Evolutionary conservation across 2,797 vertebrate species (phyloP).

Genomic region (Sylvia borin): DNA sequence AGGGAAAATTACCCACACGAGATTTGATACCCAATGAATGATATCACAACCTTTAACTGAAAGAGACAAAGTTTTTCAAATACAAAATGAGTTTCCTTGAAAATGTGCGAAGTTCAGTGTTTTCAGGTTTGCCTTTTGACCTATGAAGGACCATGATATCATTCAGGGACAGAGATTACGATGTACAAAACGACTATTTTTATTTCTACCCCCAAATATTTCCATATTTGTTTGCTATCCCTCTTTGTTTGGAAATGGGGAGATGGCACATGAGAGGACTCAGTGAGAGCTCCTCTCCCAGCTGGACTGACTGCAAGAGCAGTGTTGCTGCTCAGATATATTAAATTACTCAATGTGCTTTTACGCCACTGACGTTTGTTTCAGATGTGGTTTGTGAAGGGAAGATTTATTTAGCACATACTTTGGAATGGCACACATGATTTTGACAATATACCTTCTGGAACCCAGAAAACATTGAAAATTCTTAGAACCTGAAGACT

Average conservation of each 20-base stretch:
- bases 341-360: not conserved
- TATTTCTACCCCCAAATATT: slow-evolving; percentile 53
- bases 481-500: slow-evolving; percentile 33
- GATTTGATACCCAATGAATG: slow-evolving; percentile 33
- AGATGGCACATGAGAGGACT: slow-evolving; percentile 5
- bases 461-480: slow-evolving; percentile 13
- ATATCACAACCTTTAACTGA: slow-evolving; percentile 31
- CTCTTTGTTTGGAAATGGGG: not conserved
- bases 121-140: not conserved
- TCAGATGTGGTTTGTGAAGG: not conserved
- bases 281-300: not conserved
- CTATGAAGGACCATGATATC: slow-evolving; percentile 19
- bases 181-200: slow-evolving; percentile 49
- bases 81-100: not conserved
- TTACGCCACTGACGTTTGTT: not conserved
- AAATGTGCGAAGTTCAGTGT: not conserved
- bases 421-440: slow-evolving; percentile 58
- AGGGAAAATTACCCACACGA: not conserved
- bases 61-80: slow-evolving; percentile 33
- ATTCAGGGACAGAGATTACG: slow-evolving; percentile 18
- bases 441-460: slow-evolving; percentile 31
- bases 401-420: slow-evolving; percentile 43
- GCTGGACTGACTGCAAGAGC: not conserved
- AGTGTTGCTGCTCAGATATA: not conserved
- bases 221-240: not conserved